A percentile compares a stretch with the other conserved stretches of the same genome.
Conservation (phyloP, 2,113 vertebrate species). For the Ophiodon elongatus region DNA sequence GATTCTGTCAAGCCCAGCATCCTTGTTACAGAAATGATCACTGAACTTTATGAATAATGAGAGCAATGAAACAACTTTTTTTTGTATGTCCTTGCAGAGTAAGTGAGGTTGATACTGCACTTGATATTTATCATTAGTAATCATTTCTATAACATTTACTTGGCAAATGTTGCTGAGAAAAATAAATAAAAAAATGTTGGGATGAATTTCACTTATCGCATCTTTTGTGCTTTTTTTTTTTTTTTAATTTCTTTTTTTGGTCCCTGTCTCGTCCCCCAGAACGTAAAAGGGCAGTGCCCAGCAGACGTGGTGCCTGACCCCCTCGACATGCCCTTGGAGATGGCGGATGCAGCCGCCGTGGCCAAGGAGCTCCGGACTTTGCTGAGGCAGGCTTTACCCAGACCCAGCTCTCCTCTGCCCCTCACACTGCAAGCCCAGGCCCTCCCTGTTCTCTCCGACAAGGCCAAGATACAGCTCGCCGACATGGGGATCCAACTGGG, state of each 20-base stretch:
- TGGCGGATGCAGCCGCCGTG: slow-evolving; percentile 92
- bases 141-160: background rate
- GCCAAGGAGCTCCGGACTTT: slow-evolving; percentile 92
- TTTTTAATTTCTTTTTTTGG: background rate
- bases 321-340: slow-evolving; percentile 94
- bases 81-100: background rate
- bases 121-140: background rate
- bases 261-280: slow-evolving; percentile 78
- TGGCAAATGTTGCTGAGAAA: background rate
- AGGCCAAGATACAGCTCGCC: slow-evolving; percentile 85
- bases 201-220: background rate
- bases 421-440: slow-evolving; percentile 79
- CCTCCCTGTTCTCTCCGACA: slow-evolving; percentile 78
- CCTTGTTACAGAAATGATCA: background rate
- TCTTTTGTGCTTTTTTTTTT: background rate
- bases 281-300: slow-evolving; percentile 92
- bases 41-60: slow-evolving; percentile 2
- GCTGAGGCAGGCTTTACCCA: slow-evolving; percentile 87
- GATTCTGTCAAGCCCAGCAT: slow-evolving; percentile 17
- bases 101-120: background rate
- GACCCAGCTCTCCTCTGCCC: slow-evolving; percentile 81
- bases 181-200: background rate
- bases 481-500: slow-evolving; percentile 91
- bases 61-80: background rate
- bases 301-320: slow-evolving; percentile 95